These are phyloP conservation scores for Sebastes jordani DNA, from an alignment of 2,797 vertebrate genomes.

Conservation along the genomic window DNA sequence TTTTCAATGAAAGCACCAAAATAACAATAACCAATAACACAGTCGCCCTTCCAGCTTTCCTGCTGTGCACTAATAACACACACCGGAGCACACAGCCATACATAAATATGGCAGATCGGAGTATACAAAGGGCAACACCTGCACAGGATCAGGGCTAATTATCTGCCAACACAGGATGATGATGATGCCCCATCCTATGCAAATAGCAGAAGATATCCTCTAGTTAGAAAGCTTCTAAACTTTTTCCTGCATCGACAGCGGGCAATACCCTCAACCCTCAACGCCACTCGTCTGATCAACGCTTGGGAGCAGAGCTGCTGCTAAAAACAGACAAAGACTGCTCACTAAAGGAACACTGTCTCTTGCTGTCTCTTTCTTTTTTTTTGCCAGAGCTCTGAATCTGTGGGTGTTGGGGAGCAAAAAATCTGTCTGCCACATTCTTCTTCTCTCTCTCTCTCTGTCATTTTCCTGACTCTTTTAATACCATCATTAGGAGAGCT, in stretches of 20 bases:
- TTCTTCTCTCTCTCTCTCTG: conserved; percentile 65
- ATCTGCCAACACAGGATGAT: conserved; percentile 20
- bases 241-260: conserved; percentile 13
- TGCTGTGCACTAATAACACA: conserved; percentile 64
- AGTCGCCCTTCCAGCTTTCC: conserved; percentile 31
- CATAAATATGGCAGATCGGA: conserved; percentile 34
- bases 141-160: conserved; percentile 25
- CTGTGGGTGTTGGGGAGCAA: conserved; percentile 74
- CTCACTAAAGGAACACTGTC: conserved; percentile 61
- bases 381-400: conserved; percentile 52
- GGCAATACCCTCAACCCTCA: conserved; percentile 60
- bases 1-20: conserved; percentile 64
- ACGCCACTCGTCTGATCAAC: conserved; percentile 60
- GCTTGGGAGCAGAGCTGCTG: conserved; percentile 56
- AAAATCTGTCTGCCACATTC: conserved; percentile 71
- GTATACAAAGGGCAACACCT: conserved; percentile 46
- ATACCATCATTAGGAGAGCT: conserved; percentile 77
- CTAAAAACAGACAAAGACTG: conserved; percentile 74
- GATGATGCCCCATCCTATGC: not conserved
- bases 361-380: conserved; percentile 48
- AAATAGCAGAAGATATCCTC: not conserved
- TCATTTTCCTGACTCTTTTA: conserved; percentile 73
- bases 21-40: conserved; percentile 66
- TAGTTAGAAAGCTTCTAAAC: conserved; percentile 3
- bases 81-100: conserved; percentile 25